A percentile compares a stretch with the other conserved stretches of the same genome.
These are phyloP conservation scores for Sardinella longiceps DNA, from an alignment of 2,797 vertebrate species.

Conservation along the genomic window DNA sequence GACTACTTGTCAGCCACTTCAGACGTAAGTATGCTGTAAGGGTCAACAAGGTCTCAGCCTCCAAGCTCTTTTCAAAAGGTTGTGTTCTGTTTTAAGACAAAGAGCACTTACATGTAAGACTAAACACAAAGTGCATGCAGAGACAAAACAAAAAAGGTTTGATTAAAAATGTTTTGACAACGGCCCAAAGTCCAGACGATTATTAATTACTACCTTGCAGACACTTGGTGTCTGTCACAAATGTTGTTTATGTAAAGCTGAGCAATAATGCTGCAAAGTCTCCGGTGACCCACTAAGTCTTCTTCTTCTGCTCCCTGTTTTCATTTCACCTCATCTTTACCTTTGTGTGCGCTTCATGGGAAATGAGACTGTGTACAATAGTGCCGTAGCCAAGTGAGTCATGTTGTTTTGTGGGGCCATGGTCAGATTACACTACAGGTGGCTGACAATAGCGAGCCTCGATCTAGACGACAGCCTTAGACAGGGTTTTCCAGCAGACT, in stretches of 20 bases:
- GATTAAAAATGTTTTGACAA: neutral
- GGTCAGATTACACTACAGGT: slow-evolving; percentile 63
- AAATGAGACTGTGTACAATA: slow-evolving; percentile 57
- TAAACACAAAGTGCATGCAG: neutral
- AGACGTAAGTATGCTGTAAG: neutral
- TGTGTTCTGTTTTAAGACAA: neutral
- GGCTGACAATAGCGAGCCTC: slow-evolving; percentile 59
- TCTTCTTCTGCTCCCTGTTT: slow-evolving; percentile 23
- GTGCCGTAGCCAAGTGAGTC: slow-evolving; percentile 54
- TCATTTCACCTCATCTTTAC: slow-evolving; percentile 26
- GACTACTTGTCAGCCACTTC: slow-evolving; percentile 62
- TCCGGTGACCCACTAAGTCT: neutral
- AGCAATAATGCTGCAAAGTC: neutral
- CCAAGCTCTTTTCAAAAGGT: neutral
- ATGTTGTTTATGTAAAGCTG: neutral
- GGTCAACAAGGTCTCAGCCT: neutral
- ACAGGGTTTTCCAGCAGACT: neutral
- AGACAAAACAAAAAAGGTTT: neutral
- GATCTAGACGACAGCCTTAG: slow-evolving; percentile 3
- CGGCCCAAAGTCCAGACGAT: neutral
- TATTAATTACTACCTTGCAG: neutral
- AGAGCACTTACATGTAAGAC: neutral
- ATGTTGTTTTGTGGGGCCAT: slow-evolving; percentile 65
- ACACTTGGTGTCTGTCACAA: neutral
- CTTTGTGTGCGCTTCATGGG: slow-evolving; percentile 59